Evolutionary conservation across 2,888 invertebrate species (phyloP), one percentile per base, ranked within the genome.

Genomic region (Ophion slaviceki): DNA sequence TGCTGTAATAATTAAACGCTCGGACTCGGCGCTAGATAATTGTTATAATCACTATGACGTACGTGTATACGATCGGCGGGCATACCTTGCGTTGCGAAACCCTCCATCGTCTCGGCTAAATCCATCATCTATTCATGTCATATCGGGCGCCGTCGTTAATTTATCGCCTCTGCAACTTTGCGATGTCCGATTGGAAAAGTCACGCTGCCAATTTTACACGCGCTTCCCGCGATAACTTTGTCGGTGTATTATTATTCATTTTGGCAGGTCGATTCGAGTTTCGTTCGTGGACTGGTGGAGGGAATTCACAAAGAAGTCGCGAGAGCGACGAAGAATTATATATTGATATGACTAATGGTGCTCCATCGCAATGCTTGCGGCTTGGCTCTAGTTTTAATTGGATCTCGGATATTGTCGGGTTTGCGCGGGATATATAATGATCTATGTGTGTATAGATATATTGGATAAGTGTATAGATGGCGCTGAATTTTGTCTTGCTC

Each of bases 1-100:
- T 53, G 53, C 53, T 2, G 11, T 36, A 71, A 71, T 76, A 64
- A 64, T 76, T 61, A n/a, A 53, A 64, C n/a, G 53, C 14, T 8
- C 17, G 17, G 53, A 53, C 53, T 53, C 17, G 53, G 17, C 53
- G 5, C 17, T 5, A 17, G 5, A 17, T 17, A 17, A 17, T 2
- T 53, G 1, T 40, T 40, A 40, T 40, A 40, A 40, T 40, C 8
- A 40, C 40, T 6, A 40, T 40, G 40, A 8, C 40, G 40, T 40
- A 40, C 40, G 40, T 40, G 40, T 40, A 40, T 40, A 8, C 40
- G 40, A 1, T 40, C 40, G 7, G 8, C 40, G 7, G 40, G 40
- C 40, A 40, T 40, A 40, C 40, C 8, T 40, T 40, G 40, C 7
- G 40, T 40, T 8, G 40, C 40, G 40, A 40, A 40, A 40, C 40